Percentiles rank a stretch among this genome's conserved stretches.
These are phyloP conservation scores for Paratrypauchen microcephalus DNA, from an alignment of 2,797 vertebrate species.

Conservation along the genomic window DNA sequence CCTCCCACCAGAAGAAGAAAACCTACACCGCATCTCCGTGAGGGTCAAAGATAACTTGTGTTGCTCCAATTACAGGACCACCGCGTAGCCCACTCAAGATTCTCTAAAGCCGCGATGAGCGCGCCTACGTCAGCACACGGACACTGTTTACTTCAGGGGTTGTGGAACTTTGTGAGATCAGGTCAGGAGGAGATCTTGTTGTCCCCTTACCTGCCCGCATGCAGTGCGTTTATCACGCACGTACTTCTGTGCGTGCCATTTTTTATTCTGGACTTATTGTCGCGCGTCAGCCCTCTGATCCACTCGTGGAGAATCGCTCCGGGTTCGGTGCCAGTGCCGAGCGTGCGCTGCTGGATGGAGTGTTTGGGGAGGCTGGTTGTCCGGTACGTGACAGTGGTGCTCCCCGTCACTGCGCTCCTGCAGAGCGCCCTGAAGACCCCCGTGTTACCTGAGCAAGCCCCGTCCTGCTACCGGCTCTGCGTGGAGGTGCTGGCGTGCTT, in stretches of 20 bases:
- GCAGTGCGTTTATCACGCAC: conserved; percentile 63
- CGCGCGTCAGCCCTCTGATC: conserved; percentile 36
- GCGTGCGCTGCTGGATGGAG: conserved; percentile 39
- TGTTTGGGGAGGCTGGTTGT: conserved; percentile 60
- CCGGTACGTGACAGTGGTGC: conserved; percentile 54
- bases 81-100: neutral
- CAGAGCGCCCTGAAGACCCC: conserved; percentile 31
- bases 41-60: neutral
- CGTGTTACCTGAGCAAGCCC: conserved; percentile 52
- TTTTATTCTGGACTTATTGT: conserved; percentile 66
- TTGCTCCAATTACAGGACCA: no score
- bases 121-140: rapidly evolving
- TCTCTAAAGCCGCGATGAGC: conserved; percentile 35
- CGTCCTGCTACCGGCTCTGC: conserved; percentile 54
- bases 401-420: conserved; percentile 59
- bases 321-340: conserved; percentile 32
- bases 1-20: conserved; percentile 9
- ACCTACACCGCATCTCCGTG: neutral
- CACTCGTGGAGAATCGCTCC: conserved; percentile 57
- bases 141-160: conserved; percentile 45
- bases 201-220: conserved; percentile 59
- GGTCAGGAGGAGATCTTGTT: conserved; percentile 33
- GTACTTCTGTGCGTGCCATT: conserved; percentile 68
- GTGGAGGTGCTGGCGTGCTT: conserved; percentile 62
- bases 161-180: conserved; percentile 60